These are phyloP conservation scores for Smittia aterrima DNA, from an alignment of 2,888 invertebrate genomes.

Conservation along the genomic window DNA sequence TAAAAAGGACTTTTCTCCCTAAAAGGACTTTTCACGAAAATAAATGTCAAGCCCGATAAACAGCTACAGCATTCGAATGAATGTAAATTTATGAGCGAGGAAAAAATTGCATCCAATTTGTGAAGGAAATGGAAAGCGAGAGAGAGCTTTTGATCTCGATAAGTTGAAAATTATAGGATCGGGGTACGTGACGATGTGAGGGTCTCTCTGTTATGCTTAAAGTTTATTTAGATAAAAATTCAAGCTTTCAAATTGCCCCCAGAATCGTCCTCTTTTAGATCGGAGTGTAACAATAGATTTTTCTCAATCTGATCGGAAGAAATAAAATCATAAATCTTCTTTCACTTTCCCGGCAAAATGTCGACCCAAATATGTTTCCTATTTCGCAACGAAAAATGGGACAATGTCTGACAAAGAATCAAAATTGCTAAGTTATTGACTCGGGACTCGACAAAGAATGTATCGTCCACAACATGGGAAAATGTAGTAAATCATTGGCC, in stretches of 20 bases:
- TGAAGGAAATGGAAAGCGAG: conserved; percentile 6
- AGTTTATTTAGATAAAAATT: no score
- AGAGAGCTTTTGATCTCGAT: neutral
- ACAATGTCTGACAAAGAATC: conserved; percentile 4
- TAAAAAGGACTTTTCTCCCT: neutral
- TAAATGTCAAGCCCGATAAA: conserved; percentile 3
- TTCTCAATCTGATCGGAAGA: neutral
- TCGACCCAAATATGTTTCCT: conserved; percentile 6
- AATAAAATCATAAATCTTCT: conserved; percentile 11
- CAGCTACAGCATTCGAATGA: neutral
- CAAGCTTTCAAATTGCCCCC: no score
- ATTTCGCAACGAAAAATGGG: neutral
- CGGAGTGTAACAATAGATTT: no score
- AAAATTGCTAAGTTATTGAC: neutral
- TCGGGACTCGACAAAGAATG: neutral
- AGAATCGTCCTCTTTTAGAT: no score
- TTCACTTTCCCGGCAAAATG: neutral
- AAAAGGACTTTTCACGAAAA: neutral
- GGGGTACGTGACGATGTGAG: neutral
- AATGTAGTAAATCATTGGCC: neutral
- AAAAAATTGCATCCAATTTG: conserved; percentile 11
- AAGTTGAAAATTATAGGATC: neutral
- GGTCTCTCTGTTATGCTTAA: neutral
- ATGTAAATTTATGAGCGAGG: neutral
- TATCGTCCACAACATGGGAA: neutral